A percentile compares a stretch with the other conserved stretches of the same genome.
These are phyloP conservation scores for Mustela lutreola DNA, from an alignment of 2,113 vertebrate genomes.

Conservation along the genomic window DNA sequence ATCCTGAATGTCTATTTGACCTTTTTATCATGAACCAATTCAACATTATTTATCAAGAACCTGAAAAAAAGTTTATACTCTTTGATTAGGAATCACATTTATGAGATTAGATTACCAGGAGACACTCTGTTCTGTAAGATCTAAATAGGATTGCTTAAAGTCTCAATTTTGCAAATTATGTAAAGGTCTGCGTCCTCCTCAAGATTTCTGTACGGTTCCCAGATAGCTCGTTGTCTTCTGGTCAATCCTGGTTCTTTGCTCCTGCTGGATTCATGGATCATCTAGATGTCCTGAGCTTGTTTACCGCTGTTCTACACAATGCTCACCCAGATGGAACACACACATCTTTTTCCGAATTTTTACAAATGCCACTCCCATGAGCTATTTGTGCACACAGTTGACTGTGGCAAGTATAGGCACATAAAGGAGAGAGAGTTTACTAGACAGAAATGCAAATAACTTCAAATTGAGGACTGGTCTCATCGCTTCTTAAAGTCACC, in stretches of 20 bases:
- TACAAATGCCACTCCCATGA: background rate
- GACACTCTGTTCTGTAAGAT: background rate
- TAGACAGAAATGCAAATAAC: background rate
- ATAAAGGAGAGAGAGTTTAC: background rate
- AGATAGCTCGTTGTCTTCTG: background rate
- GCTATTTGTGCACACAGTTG: background rate
- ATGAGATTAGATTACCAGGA: background rate
- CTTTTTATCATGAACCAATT: conserved; percentile 27
- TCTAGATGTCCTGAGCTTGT: background rate
- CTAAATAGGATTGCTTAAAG: background rate
- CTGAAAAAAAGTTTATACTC: background rate
- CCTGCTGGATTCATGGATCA: background rate
- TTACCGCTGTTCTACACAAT: background rate
- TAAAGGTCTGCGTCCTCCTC: background rate
- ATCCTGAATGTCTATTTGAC: background rate
- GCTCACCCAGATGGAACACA: background rate
- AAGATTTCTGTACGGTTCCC: background rate
- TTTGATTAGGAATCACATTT: background rate
- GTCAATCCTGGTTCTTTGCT: background rate
- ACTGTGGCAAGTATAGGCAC: background rate
- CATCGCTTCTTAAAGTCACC: background rate
- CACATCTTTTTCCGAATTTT: conserved; percentile 18
- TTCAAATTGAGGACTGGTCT: background rate
- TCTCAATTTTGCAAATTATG: conserved; percentile 1
- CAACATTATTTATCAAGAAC: conserved; percentile 9